Percentiles rank a stretch among this genome's conserved stretches.
phyloP scores from a whole-genome alignment of 1,140 invertebrate species.

The Diploscapter pachys region DNA sequence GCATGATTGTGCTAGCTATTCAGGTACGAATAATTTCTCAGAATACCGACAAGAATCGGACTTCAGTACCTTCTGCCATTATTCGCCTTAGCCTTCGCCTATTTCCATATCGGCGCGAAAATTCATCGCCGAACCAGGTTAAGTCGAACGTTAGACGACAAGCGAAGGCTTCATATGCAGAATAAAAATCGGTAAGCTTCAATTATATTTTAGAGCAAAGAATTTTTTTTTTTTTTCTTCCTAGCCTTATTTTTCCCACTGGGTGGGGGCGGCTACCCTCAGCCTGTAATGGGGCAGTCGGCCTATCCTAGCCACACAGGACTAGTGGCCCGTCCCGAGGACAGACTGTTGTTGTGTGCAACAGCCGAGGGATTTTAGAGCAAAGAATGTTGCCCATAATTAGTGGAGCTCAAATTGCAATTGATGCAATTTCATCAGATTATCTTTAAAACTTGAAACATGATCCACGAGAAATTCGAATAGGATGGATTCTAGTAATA shows the following conservation, averaged over 20 bases:
- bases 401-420: neutral
- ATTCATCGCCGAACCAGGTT: constrained; percentile 49
- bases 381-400: neutral
- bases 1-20: constrained; percentile 50
- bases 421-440: neutral
- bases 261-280: no score
- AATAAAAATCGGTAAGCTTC: constrained; percentile 34
- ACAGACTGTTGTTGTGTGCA: no score
- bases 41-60: neutral
- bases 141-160: constrained; percentile 44
- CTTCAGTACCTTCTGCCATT: constrained; percentile 55
- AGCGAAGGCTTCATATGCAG: constrained; percentile 35
- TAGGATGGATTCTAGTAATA: no score
- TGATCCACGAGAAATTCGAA: no score
- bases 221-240: no score
- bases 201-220: neutral
- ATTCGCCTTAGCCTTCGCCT: constrained; percentile 50
- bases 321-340: no score
- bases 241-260: no score
- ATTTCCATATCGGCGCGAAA: constrained; percentile 56
- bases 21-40: no score
- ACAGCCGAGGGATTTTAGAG: no score
- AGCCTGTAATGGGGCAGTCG: no score
- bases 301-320: no score
- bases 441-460: neutral